These are phyloP conservation scores for Pomacea canaliculata DNA, from an alignment of 2,888 invertebrate species.

Conservation along the genomic window DNA sequence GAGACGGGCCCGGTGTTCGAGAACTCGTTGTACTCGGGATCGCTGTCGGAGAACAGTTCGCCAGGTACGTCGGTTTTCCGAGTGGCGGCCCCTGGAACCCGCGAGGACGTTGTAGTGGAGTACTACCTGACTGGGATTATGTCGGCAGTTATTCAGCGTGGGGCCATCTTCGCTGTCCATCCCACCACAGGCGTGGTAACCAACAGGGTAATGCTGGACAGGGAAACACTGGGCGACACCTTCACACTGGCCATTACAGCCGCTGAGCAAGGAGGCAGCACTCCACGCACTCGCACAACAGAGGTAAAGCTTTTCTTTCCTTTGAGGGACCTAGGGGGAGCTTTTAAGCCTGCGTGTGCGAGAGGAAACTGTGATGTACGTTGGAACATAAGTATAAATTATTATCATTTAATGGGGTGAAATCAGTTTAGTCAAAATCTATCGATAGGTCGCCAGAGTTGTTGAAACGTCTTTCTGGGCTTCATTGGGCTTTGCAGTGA, in stretches of 20 bases:
- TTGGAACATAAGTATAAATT: too few relatives aligned
- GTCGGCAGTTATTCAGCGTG: constrained; percentile 69
- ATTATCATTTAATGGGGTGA: too few relatives aligned
- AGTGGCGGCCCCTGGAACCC: constrained; percentile 72
- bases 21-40: constrained; percentile 75
- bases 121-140: constrained; percentile 85
- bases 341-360: too few relatives aligned
- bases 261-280: constrained; percentile 46
- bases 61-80: constrained; percentile 87
- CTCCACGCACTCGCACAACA: constrained; percentile 52
- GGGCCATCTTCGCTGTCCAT: constrained; percentile 53
- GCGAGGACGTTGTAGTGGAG: constrained; percentile 75
- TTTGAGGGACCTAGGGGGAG: too few relatives aligned
- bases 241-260: constrained; percentile 61
- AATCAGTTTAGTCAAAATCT: too few relatives aligned
- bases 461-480: too few relatives aligned
- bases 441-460: too few relatives aligned
- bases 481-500: too few relatives aligned
- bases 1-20: constrained; percentile 47
- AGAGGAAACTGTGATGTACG: too few relatives aligned
- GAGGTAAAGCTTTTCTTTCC: constrained; percentile 49
- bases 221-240: constrained; percentile 53
- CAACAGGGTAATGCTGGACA: constrained; percentile 48
- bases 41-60: constrained; percentile 90
- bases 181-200: constrained; percentile 50